Evolutionary conservation across 2,797 vertebrate genomes (phyloP).

Genomic region (Varecia variegata): DNA sequence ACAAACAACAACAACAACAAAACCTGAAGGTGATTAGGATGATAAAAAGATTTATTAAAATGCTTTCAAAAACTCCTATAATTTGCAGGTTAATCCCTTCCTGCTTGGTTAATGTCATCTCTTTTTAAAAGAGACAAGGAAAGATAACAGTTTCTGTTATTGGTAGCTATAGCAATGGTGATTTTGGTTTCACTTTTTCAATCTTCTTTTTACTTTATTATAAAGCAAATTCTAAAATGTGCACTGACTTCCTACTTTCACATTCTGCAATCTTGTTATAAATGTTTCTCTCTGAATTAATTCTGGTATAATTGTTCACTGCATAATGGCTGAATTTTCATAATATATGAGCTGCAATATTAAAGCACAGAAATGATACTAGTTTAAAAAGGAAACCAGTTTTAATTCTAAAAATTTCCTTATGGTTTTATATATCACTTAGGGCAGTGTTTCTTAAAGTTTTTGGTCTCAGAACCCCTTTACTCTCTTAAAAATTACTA

Average conservation of each 20-base stretch:
- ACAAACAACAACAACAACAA: too few relatives aligned
- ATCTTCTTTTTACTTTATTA: neutral
- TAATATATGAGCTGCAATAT: conserved; percentile 61
- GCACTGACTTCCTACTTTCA: neutral
- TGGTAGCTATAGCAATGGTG: neutral
- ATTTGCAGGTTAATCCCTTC: conserved; percentile 7
- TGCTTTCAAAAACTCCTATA: neutral
- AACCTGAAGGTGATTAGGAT: neutral
- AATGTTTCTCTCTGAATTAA: conserved; percentile 64
- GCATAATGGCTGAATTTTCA: conserved; percentile 63
- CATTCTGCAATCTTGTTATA: conserved; percentile 49
- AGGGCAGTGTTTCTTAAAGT: neutral
- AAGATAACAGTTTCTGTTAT: neutral
- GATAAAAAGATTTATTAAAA: conserved; percentile 24
- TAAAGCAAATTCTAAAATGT: conserved; percentile 41
- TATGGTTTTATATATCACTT: conserved; percentile 23
- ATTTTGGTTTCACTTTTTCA: conserved; percentile 9
- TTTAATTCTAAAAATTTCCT: conserved; percentile 46
- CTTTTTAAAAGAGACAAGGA: neutral
- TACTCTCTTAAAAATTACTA: neutral
- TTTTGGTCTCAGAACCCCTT: neutral
- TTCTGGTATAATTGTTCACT: conserved; percentile 55
- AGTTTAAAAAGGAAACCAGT: conserved; percentile 59
- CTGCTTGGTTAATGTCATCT: neutral
- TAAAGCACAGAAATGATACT: conserved; percentile 55